Conservation (phyloP, 1,140 invertebrate species). For the Heliconius hermathena region DNA sequence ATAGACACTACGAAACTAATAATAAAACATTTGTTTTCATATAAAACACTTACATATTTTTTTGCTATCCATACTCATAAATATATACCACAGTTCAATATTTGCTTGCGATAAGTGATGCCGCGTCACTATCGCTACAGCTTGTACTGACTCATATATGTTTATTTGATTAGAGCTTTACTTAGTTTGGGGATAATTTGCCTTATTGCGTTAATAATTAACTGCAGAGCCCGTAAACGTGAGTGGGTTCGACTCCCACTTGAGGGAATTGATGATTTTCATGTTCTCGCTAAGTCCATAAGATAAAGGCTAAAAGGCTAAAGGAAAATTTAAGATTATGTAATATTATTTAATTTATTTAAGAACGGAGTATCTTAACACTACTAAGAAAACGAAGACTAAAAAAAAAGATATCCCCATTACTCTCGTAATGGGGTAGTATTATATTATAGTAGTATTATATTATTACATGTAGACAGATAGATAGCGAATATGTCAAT, state of each 20-base stretch:
- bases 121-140: conserved; percentile 22
- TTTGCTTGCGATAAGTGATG: conserved; percentile 29
- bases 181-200: background rate
- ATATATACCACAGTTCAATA: conserved; percentile 23
- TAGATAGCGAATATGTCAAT: no score
- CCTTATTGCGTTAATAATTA: background rate
- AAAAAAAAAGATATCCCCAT: background rate
- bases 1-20: background rate
- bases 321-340: no score
- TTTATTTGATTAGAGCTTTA: conserved; percentile 16
- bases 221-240: background rate
- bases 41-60: background rate
- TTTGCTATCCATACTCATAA: conserved; percentile 18
- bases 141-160: conserved; percentile 23
- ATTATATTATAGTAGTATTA: background rate
- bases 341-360: no score
- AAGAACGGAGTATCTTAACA: no score
- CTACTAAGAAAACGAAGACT: no score
- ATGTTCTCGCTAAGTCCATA: no score
- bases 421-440: no score
- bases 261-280: no score
- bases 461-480: no score
- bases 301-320: no score
- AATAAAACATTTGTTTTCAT: background rate
- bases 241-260: background rate